Evolutionary conservation across 1,140 invertebrate species (phyloP), one percentile per base, ranked within the genome.

Genomic region (Ips nitidus): DNA sequence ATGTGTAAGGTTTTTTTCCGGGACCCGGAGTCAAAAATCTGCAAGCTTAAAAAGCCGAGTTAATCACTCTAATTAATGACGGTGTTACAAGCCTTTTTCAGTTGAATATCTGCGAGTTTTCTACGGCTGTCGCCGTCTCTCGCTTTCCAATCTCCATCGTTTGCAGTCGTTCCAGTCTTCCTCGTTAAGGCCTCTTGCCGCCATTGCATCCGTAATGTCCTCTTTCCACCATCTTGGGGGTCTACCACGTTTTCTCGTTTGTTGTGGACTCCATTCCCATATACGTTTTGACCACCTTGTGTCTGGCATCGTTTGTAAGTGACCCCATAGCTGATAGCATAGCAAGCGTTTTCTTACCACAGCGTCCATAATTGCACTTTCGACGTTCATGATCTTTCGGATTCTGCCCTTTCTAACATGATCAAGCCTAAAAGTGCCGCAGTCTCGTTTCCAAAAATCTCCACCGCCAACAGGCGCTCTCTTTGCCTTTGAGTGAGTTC

Each of bases 261-360:
- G 45, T n/a, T 47, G 45, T 6, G 45, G 45, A 47, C 5, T 47
- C 45, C 45, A 47, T 5, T 47, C 5, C 45, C 45, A n/a, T 47
- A 47, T 47, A 6, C 45, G 45, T 47, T 47, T 47, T 47, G 45
- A n/a, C 45, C 45, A 5, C 45, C n/a, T 47, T 47, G 45, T 47
- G 45, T n/a, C 45, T 47, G 45, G 45, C 45, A 47, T 47, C 45
- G 5, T 47, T 47, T 47, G 45, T 47, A 47, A 47, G 45, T 47
- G 45, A 47, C 1, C 45, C 22, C 22, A 22, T 22, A 22, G 22
- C 22, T 22, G 22, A 47, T 47, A 47, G 5, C 45, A 47, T 47
- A 47, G n/a, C n/a, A n/a, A 47, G 45, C 45, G 45, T 47, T n/a
- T 47, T 47, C 45, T 47, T 47, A 6, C 45, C n/a, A 47, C 45